Evolutionary conservation across 2,113 vertebrate species (phyloP).

Genomic region (Isichthys henryi): DNA sequence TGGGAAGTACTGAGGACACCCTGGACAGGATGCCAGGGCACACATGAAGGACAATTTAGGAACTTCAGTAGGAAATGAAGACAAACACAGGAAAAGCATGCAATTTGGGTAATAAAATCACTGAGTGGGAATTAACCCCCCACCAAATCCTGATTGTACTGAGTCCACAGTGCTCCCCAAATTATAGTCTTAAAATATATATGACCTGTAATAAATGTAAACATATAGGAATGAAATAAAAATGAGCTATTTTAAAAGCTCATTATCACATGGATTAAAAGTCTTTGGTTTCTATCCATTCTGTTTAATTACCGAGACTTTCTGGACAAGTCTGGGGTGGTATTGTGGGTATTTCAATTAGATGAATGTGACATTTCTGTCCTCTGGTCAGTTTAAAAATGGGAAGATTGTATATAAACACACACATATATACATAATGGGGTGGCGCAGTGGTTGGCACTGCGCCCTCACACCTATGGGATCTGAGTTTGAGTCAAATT

Average conservation of each 20-base stretch:
- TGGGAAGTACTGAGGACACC: background rate
- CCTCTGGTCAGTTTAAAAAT: no score
- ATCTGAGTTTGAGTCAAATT: no score
- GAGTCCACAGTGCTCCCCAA: background rate
- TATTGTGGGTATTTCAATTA: no score
- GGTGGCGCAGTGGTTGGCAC: no score
- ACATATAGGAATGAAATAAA: background rate
- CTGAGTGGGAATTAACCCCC: background rate
- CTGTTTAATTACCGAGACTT: background rate
- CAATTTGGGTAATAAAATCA: background rate
- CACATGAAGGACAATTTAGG: background rate
- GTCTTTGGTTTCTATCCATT: background rate
- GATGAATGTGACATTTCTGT: no score
- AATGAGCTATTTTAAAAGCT: background rate
- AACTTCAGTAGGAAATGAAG: background rate
- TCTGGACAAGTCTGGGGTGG: background rate
- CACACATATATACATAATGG: no score
- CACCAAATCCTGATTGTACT: background rate
- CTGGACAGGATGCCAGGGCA: background rate
- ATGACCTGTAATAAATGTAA: background rate
- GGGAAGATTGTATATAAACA: no score
- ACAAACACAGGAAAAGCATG: background rate
- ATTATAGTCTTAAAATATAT: background rate
- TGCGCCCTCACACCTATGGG: no score
- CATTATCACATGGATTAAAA: background rate